Base-by-base conservation (phyloP, 2,113 vertebrate genomes). In the Semicossyphus pulcher region DNA sequence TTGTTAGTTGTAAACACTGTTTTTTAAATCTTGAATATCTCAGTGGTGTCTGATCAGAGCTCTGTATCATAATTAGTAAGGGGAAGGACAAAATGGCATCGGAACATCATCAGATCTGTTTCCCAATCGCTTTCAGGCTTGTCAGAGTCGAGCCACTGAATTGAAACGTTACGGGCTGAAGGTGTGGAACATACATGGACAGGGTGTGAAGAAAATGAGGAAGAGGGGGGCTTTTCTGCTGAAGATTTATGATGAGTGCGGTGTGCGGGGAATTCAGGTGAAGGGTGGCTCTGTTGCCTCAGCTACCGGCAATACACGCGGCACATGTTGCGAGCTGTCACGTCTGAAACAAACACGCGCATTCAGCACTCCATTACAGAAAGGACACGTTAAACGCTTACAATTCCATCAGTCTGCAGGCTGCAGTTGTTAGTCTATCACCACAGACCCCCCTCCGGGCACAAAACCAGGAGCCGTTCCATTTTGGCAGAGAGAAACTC, bases 391-490 rank as follows among this genome's bases (percentile, higher is more conserved):
- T 77, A 74, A 67, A 41, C 32, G 32, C 78, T 84, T 52, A 88
- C 81, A 57, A 53, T 59, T 80, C 83, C 81, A 84, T 85, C 87
- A 67, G 73, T 87, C 85, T 54, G 68, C 64, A 42, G 47, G 71
- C 34, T 41, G 5, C 65, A 53, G 80, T 79, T 78, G 80, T 86
- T 73, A 51, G 72, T 86, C 86, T 61, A 47, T 88, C 90, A 90
- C 52, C 51, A 44, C n/a, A 12, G 23, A 39, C 48, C 81, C 47
- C 80, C 54, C 65, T n/a, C 15, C 1, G 37, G 80, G 64, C 65
- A 25, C 70, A 74, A 76, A 83, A 72, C 18, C 67, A 53, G 75
- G 59, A 78, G 66, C 75, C 25, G 47, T 29, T 83, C 56, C 57
- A 76, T 59, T 66, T 21, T 76, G 73, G 58, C 72, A 41, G 52